phyloP scores from a whole-genome alignment of 2,888 invertebrate genomes.

The Ormyrus pomaceus region DNA sequence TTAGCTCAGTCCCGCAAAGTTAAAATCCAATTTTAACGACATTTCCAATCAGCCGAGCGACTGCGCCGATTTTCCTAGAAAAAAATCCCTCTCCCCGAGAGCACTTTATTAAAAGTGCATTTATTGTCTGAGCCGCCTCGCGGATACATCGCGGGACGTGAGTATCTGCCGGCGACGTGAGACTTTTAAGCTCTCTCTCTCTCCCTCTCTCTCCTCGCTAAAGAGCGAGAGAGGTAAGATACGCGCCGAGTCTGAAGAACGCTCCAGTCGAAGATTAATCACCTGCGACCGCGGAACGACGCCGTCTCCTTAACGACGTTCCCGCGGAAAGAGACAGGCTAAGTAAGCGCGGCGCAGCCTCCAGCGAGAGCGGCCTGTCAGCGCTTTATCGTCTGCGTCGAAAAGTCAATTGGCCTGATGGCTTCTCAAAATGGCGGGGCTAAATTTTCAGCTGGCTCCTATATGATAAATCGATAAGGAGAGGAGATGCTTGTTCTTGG shows the following conservation, averaged over 20 bases:
- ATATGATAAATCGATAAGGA: not conserved
- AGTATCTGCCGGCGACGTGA: conserved; percentile 66
- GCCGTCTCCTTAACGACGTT: conserved; percentile 46
- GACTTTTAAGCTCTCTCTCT: conserved; percentile 55
- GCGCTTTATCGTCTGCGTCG: conserved; percentile 49
- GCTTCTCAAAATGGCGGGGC: conserved; percentile 22
- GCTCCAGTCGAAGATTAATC: conserved; percentile 62
- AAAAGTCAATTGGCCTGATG: conserved; percentile 37
- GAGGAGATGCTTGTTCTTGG: no score
- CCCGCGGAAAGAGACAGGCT: conserved; percentile 38
- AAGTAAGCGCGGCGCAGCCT: conserved; percentile 34
- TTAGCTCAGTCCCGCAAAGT: no score
- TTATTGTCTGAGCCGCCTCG: conserved; percentile 65
- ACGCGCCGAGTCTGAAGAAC: not conserved
- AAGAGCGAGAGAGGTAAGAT: no score
- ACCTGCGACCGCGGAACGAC: conserved; percentile 59
- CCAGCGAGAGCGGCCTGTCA: conserved; percentile 20
- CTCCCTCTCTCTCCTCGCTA: no score
- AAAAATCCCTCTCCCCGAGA: conserved; percentile 63
- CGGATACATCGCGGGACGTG: not conserved
- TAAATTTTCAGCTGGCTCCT: not conserved
- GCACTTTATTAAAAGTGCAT: conserved; percentile 74
- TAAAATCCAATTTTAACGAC: no score
- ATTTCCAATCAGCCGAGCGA: no score
- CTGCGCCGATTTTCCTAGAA: conserved; percentile 54